phyloP scores from a whole-genome alignment of 2,888 invertebrate species.

The Pristionchus exspectatus region DNA sequence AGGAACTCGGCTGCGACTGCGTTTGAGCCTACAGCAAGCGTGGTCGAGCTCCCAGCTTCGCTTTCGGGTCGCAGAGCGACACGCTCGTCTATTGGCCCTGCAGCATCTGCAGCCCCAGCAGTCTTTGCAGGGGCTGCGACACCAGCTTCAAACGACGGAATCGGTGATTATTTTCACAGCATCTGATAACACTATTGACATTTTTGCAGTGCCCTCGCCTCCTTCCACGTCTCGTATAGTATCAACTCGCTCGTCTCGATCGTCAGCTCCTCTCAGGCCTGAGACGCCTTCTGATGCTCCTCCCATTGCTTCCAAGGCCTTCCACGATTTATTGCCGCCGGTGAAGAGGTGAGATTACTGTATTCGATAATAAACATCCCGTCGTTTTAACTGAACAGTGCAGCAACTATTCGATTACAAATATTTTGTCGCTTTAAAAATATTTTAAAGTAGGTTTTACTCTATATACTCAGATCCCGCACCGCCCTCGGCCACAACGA shows the following conservation, averaged over 20 bases:
- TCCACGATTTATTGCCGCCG: not conserved
- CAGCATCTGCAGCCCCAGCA: too few relatives aligned
- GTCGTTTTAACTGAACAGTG: not conserved
- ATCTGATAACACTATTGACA: not conserved
- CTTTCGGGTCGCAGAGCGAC: not conserved
- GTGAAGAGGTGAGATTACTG: not conserved
- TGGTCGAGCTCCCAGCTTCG: not conserved
- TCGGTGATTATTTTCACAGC: not conserved
- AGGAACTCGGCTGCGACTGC: not conserved
- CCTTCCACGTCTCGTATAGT: not conserved
- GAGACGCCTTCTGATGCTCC: not conserved
- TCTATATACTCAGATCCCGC: not conserved
- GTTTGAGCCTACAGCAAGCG: not conserved
- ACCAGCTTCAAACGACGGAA: not conserved
- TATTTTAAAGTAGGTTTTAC: not conserved
- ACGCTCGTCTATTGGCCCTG: not conserved
- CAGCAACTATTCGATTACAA: not conserved
- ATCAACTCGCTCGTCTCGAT: not conserved
- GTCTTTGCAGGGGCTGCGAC: not conserved
- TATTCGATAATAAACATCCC: not conserved
- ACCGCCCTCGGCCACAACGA: not conserved
- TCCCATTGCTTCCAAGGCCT: not conserved
- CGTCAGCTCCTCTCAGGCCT: not conserved
- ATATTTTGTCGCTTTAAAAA: not conserved
- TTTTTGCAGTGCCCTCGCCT: not conserved